These are phyloP conservation scores for Trachemys scripta DNA, from an alignment of 2,113 vertebrate species.

Conservation along the genomic window DNA sequence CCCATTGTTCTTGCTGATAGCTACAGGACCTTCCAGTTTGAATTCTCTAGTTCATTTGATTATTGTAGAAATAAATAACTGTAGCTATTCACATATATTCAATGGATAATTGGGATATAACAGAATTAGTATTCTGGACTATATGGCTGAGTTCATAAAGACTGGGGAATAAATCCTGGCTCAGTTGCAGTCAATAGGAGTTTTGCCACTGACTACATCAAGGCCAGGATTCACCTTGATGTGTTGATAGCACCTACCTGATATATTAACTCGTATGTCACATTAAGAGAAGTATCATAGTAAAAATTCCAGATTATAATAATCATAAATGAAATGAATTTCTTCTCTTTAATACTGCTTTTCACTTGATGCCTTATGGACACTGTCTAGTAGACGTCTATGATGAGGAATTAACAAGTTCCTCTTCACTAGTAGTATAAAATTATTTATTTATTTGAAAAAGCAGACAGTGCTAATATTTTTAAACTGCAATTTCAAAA, in stretches of 20 bases:
- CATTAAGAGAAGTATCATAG: not conserved
- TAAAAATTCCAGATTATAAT: not conserved
- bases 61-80: not conserved
- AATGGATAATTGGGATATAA: constrained; percentile 28
- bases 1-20: constrained; percentile 21
- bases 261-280: not conserved
- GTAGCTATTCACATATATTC: not conserved
- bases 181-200: not conserved
- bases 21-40: not conserved
- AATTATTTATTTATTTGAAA: not conserved
- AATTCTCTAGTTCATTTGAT: constrained; percentile 8
- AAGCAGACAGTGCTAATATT: not conserved
- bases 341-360: not conserved
- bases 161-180: not conserved
- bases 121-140: not conserved
- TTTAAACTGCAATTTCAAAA: constrained; percentile 13
- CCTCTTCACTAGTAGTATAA: constrained; percentile 5
- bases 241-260: not conserved
- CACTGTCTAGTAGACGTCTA: not conserved
- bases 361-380: not conserved
- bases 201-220: not conserved
- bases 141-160: not conserved
- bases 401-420: not conserved
- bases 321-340: not conserved
- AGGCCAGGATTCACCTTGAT: not conserved